Base-by-base conservation (phyloP, 2,888 invertebrate species). In the Apeira syringaria region DNA sequence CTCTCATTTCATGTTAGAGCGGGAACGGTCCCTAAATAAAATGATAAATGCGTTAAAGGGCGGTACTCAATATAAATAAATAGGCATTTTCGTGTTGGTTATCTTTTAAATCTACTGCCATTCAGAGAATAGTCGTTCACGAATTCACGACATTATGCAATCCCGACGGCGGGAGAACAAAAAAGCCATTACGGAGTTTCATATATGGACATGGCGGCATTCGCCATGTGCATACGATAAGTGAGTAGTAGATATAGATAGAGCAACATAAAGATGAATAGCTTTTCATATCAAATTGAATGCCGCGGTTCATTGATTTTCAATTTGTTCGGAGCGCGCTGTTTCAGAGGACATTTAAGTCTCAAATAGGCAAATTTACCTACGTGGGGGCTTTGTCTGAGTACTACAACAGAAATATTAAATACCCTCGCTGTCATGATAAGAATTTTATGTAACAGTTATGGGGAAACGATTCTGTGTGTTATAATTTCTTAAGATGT, bases 221-320 rank as follows among this genome's bases (percentile, higher is more conserved):
- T 40, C 40, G 36, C 39, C 40, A 44, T 59, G 56, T 59, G 53
- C 49, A 50, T 50, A 47, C 48, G 49, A 53, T 47, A 53, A 50
- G 53, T 41, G 25, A n/a, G n/a, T n/a, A n/a, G n/a, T n/a, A n/a
- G n/a, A 45, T 22, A 26, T 40, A 44, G 46, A 53, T 47, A 49
- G 55, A 50, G 24, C 12, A 43, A 41, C 45, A 49, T 64, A 67
- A 74, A 80, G 72, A 77, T 69, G 76, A 80, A 82, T 80, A 73
- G 79, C 69, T 74, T 77, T 80, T 79, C 72, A 78, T 80, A 82
- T 80, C 73, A 80, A 80, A 83, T 80, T 77, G 76, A 74, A 77
- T 80, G 70, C 72, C 71, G 66, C 61, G 78, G 80, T 81, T 82
- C 81, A 84, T 84, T 86, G 84, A 83, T 84, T 87, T 87, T 86